A percentile compares a stretch with the other conserved stretches of the same genome.
Evolutionary conservation across 1,140 invertebrate species (phyloP).

Genomic region (Drosophila ogumai): DNA sequence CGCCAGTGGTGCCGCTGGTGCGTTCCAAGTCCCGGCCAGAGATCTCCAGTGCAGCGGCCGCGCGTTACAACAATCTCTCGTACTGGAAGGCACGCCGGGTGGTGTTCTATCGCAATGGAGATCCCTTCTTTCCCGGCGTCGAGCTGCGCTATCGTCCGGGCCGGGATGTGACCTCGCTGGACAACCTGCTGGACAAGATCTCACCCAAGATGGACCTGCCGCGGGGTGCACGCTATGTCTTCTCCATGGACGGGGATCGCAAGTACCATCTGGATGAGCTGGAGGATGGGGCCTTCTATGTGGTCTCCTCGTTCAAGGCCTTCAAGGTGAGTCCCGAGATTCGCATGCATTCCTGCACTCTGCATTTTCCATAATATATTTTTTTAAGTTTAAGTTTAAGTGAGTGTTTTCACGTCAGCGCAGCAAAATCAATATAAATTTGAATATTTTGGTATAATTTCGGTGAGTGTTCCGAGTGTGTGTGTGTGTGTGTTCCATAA

Average conservation of each 20-base stretch:
- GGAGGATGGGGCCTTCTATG: conserved; percentile 95
- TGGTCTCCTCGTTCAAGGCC: conserved; percentile 95
- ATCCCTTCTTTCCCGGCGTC: conserved; percentile 95
- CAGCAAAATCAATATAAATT: conserved; percentile 79
- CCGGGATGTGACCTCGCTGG: conserved; percentile 93
- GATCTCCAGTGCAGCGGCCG: conserved; percentile 85
- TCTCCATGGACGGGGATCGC: conserved; percentile 94
- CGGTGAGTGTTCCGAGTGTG: conserved; percentile 18
- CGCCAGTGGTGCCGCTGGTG: conserved; percentile 77
- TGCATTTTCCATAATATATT: conserved; percentile 27
- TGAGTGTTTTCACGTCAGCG: conserved; percentile 65
- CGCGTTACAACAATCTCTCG: conserved; percentile 91
- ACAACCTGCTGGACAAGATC: conserved; percentile 93
- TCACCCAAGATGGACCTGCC: conserved; percentile 93
- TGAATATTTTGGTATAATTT: conserved; percentile 82
- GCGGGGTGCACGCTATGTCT: conserved; percentile 94
- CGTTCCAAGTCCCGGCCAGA: conserved; percentile 84
- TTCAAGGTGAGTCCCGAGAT: conserved; percentile 90
- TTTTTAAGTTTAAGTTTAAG: conserved; percentile 57
- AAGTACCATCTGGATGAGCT: conserved; percentile 94
- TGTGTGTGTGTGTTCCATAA: conserved; percentile 36
- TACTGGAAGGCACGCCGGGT: conserved; percentile 94
- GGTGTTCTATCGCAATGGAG: conserved; percentile 96
- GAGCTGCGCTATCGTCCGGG: conserved; percentile 95
- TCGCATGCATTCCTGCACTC: conserved; percentile 37